phyloP scores from a whole-genome alignment of 2,888 invertebrate genomes.

The Automeris io region DNA sequence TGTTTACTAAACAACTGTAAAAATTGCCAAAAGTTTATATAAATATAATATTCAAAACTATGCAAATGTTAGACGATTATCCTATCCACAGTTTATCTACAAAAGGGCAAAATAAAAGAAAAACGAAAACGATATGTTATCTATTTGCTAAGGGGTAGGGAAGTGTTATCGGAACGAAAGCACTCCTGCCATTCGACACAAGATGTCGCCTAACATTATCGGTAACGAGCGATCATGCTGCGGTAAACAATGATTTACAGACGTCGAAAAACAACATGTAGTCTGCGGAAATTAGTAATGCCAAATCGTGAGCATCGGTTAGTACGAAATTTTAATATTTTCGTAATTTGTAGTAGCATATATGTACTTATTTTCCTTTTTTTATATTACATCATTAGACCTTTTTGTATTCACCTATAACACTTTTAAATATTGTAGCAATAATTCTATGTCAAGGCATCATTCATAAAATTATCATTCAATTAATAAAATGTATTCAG shows the following conservation, averaged over 20 bases:
- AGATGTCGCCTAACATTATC: conserved; percentile 52
- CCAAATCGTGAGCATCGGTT: too few species aligned
- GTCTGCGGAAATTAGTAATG: background rate
- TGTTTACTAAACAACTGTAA: too few species aligned
- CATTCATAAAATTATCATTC: too few species aligned
- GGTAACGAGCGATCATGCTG: conserved; percentile 45
- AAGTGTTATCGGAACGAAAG: conserved; percentile 19
- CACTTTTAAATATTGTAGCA: too few species aligned
- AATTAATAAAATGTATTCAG: too few species aligned
- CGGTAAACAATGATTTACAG: conserved; percentile 34
- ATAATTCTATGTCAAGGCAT: too few species aligned
- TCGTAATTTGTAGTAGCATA: background rate
- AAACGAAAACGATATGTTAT: conserved; percentile 9
- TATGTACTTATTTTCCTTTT: background rate
- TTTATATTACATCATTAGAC: background rate
- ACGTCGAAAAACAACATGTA: background rate
- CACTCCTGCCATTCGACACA: conserved; percentile 29
- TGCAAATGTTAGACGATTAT: too few species aligned
- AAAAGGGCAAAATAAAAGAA: conserved; percentile 30
- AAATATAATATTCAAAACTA: too few species aligned
- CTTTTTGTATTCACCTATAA: background rate
- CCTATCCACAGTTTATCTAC: too few species aligned
- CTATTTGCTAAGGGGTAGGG: conserved; percentile 5
- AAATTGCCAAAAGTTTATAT: too few species aligned
- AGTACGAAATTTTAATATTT: too few species aligned